Conservation (phyloP, 1,140 invertebrate genomes). For the Brachionus asplanchnoidis region DNA sequence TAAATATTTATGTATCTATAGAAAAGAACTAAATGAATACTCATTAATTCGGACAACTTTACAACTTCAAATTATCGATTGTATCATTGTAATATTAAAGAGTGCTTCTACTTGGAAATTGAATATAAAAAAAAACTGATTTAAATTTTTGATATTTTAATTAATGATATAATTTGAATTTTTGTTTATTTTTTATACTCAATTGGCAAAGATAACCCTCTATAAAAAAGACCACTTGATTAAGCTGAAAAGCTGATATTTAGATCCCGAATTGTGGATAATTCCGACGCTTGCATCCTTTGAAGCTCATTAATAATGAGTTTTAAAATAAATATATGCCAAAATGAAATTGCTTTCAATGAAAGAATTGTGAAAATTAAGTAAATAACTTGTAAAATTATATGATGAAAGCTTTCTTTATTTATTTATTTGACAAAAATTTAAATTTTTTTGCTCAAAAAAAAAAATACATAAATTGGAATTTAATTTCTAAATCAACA, state of each 20-base stretch:
- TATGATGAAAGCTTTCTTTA: neutral
- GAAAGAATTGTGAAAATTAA: neutral
- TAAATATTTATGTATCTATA: too few relatives aligned
- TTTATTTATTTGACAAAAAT: neutral
- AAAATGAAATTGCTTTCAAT: neutral
- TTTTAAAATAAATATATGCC: neutral
- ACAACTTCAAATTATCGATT: too few relatives aligned
- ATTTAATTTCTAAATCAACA: neutral
- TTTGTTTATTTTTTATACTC: neutral
- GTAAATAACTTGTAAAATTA: neutral
- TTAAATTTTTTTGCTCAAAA: neutral
- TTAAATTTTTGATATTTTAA: too few relatives aligned
- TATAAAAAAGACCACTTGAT: neutral
- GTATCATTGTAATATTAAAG: too few relatives aligned
- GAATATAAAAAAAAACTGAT: too few relatives aligned
- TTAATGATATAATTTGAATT: too few relatives aligned
- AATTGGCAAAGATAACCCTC: neutral
- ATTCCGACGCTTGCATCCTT: neutral
- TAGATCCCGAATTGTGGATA: neutral
- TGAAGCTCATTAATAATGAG: neutral
- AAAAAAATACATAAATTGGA: neutral
- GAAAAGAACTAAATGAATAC: too few relatives aligned
- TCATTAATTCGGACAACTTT: too few relatives aligned
- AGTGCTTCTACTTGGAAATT: too few relatives aligned
- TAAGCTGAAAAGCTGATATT: neutral